Conservation (phyloP, 2,797 vertebrate genomes). For the Hydrolagus colliei region DNA sequence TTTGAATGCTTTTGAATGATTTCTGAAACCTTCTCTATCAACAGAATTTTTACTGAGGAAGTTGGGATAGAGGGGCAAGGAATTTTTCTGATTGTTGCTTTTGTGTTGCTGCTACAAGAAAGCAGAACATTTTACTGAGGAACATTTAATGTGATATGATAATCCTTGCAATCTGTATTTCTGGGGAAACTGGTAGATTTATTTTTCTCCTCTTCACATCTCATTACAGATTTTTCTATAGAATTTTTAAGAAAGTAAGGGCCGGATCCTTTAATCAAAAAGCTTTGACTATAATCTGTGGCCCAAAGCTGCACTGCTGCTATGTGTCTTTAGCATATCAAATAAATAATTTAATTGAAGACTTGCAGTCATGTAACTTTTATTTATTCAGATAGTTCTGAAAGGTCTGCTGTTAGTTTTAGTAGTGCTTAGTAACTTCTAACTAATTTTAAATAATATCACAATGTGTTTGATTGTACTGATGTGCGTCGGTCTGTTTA, state of each 20-base stretch:
- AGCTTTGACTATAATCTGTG: neutral
- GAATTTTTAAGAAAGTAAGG: neutral
- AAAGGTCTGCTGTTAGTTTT: neutral
- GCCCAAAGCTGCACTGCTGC: neutral
- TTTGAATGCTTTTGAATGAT: neutral
- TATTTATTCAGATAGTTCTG: neutral
- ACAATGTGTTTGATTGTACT: neutral
- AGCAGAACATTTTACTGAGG: neutral
- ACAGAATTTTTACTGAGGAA: neutral
- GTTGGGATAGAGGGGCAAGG: neutral
- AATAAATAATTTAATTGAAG: conserved; percentile 3
- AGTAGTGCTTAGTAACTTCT: neutral
- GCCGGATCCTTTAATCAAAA: neutral
- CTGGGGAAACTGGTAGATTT: neutral
- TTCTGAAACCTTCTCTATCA: neutral
- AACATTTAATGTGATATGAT: conserved; percentile 1
- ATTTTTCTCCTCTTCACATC: neutral
- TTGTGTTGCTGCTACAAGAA: neutral
- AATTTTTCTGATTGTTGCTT: neutral
- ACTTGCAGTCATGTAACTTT: neutral
- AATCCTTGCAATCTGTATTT: neutral
- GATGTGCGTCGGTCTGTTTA: neutral
- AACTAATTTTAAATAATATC: neutral
- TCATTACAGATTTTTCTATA: neutral
- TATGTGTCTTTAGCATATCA: neutral